These are phyloP conservation scores for Pangasius sanitwongsei DNA, from an alignment of 2,797 vertebrate species.

Conservation along the genomic window DNA sequence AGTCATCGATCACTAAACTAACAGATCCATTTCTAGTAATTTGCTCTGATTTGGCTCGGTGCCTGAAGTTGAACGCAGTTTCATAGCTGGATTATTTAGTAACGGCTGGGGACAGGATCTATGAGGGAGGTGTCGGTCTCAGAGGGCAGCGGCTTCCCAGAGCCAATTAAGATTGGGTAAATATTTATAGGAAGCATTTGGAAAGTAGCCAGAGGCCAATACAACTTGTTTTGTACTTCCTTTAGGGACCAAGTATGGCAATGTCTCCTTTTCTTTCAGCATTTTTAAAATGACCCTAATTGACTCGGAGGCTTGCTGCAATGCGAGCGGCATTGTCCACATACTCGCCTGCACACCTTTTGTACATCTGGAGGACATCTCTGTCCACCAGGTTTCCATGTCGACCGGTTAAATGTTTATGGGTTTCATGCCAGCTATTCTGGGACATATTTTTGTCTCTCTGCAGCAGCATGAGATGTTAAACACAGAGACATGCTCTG, in stretches of 20 bases:
- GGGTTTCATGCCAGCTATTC: background rate
- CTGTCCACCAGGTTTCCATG: too few relatives aligned
- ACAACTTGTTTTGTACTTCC: background rate
- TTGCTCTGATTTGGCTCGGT: background rate
- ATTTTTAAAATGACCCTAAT: background rate
- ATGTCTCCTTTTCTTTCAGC: background rate
- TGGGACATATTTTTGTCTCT: background rate
- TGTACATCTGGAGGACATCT: background rate
- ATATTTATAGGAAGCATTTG: constrained; percentile 24
- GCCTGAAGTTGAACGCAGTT: background rate
- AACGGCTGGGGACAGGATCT: background rate
- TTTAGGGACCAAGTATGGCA: background rate
- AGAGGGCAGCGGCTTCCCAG: constrained; percentile 1
- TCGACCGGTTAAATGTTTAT: background rate
- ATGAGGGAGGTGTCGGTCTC: background rate
- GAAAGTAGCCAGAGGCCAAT: background rate
- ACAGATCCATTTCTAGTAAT: background rate
- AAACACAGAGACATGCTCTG: background rate
- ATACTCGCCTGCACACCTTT: background rate
- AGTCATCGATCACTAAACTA: background rate
- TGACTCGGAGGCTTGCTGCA: background rate
- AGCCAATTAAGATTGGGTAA: constrained; percentile 17
- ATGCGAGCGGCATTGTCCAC: too few relatives aligned
- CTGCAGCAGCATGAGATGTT: background rate
- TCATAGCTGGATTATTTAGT: constrained; percentile 7